Percentiles rank a stretch among this genome's conserved stretches.
These are phyloP conservation scores for Aspiorhynchus laticeps DNA, from an alignment of 2,113 vertebrate species.

Conservation along the genomic window DNA sequence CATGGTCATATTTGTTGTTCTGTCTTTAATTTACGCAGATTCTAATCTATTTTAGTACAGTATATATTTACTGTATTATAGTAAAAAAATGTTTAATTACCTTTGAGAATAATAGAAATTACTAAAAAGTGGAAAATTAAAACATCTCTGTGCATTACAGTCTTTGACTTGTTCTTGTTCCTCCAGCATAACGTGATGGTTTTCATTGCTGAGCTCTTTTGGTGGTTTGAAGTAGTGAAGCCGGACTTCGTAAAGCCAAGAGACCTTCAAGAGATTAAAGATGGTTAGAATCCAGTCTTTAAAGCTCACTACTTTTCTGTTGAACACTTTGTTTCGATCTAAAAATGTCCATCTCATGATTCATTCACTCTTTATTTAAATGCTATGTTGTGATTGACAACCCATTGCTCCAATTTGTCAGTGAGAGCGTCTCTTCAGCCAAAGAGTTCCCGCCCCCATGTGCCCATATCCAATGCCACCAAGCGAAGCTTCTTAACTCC, in stretches of 20 bases:
- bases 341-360: background rate
- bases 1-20: background rate
- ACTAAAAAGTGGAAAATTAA: background rate
- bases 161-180: constrained; percentile 35
- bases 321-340: background rate
- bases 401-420: constrained; percentile 56
- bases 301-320: background rate
- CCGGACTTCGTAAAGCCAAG: constrained; percentile 93
- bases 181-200: constrained; percentile 90
- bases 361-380: background rate
- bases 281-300: constrained; percentile 74
- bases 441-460: constrained; percentile 79
- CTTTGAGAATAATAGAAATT: background rate
- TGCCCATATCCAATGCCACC: constrained; percentile 85
- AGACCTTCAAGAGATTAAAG: constrained; percentile 87
- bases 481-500: constrained; percentile 86
- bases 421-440: constrained; percentile 83
- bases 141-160: background rate
- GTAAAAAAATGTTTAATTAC: background rate
- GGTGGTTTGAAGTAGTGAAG: constrained; percentile 95
- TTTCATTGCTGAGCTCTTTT: constrained; percentile 94
- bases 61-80: background rate
- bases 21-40: background rate
- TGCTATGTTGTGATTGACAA: constrained; percentile 3
- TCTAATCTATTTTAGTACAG: too few species aligned